Evolutionary conservation across 2,888 invertebrate genomes (phyloP).

Genomic region (Drosophila pullipes): DNA sequence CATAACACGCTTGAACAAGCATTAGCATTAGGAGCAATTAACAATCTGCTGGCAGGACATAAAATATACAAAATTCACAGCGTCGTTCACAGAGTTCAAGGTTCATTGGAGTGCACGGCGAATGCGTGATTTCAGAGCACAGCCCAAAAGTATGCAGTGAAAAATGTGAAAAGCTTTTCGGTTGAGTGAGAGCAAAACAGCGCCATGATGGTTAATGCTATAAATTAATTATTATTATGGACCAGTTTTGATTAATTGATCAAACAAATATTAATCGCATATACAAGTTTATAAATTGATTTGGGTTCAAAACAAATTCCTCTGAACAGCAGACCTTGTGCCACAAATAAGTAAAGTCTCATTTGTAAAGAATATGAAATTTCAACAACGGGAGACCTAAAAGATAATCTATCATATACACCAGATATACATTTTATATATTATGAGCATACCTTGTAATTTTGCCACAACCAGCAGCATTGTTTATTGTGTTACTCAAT

Average conservation of each 20-base stretch:
- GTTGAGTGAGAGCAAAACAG: background rate
- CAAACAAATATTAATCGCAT: background rate
- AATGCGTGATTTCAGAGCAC: constrained; percentile 45
- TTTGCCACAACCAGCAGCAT: background rate
- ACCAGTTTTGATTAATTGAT: background rate
- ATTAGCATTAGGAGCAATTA: constrained; percentile 69
- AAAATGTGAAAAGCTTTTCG: constrained; percentile 17
- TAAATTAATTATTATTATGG: background rate
- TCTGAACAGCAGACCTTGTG: background rate
- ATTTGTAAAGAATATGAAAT: background rate
- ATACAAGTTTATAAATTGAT: background rate
- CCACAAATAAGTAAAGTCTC: background rate
- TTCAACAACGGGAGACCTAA: background rate
- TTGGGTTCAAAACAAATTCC: background rate
- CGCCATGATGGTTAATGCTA: background rate
- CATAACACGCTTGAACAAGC: constrained; percentile 37
- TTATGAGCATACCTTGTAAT: background rate
- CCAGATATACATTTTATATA: background rate
- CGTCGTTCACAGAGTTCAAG: constrained; percentile 43
- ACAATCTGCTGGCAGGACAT: constrained; percentile 50
- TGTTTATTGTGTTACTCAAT: background rate
- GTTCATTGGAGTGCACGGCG: constrained; percentile 46
- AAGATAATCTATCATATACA: background rate
- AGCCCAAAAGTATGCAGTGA: constrained; percentile 63
- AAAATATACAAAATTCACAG: constrained; percentile 40